Evolutionary conservation across 2,888 invertebrate species (phyloP).

Genomic region (Bedellia somnulentella): DNA sequence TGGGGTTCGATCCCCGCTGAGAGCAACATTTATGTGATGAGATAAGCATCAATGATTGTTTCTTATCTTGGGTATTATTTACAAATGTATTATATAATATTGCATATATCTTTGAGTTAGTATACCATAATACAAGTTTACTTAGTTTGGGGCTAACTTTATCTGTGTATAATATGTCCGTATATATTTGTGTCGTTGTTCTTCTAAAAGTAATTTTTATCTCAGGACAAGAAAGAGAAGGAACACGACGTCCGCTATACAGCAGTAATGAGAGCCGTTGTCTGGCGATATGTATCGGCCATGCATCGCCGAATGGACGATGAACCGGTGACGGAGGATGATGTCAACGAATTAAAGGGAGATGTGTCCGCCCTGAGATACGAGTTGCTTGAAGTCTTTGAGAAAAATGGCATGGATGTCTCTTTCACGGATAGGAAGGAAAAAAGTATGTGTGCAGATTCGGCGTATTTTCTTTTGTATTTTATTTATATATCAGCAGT

Average conservation of each 20-base stretch:
- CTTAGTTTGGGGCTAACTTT: no score
- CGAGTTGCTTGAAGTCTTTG: constrained; percentile 87
- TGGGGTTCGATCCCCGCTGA: no score
- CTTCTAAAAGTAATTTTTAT: not conserved
- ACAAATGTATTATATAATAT: no score
- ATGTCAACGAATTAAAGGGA: constrained; percentile 91
- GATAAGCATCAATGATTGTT: no score
- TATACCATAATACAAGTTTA: no score
- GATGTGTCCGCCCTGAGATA: constrained; percentile 91
- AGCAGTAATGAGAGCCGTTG: constrained; percentile 85
- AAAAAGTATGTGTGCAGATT: constrained; percentile 70
- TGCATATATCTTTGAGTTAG: no score
- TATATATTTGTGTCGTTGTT: not conserved
- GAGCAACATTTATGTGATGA: no score
- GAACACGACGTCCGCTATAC: constrained; percentile 72
- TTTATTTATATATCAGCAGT: no score
- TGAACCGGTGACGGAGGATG: constrained; percentile 88
- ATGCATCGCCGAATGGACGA: constrained; percentile 84
- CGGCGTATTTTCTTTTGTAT: no score
- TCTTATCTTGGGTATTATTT: no score
- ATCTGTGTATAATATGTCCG: no score
- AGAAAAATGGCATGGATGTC: constrained; percentile 85
- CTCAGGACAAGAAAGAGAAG: constrained; percentile 63
- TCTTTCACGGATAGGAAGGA: constrained; percentile 73
- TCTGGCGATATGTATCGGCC: constrained; percentile 89